phyloP scores from a whole-genome alignment of 2,888 invertebrate species.

The Scotopteryx bipunctaria region DNA sequence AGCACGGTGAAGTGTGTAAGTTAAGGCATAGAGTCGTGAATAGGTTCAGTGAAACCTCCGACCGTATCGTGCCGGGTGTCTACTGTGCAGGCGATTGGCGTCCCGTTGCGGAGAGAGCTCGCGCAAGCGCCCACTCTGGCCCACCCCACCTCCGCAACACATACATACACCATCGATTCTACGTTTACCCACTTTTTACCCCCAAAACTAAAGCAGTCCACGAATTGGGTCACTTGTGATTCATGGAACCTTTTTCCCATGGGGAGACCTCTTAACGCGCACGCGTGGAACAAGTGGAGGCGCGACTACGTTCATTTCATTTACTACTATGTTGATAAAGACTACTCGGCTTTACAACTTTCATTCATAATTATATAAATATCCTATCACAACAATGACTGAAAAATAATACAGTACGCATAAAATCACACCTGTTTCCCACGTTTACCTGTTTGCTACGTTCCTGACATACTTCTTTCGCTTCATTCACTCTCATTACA shows the following conservation, averaged over 20 bases:
- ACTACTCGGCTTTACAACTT: no score
- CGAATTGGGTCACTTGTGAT: slow-evolving; percentile 50
- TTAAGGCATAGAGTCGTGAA: background rate
- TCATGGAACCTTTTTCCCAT: slow-evolving; percentile 28
- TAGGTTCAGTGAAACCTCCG: slow-evolving; percentile 30
- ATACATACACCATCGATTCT: slow-evolving; percentile 62
- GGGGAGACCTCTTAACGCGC: no score
- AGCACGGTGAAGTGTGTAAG: background rate
- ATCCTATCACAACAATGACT: no score
- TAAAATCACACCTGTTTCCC: no score
- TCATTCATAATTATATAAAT: no score
- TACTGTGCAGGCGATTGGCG: slow-evolving; percentile 20
- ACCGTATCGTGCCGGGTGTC: slow-evolving; percentile 40
- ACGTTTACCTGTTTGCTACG: no score
- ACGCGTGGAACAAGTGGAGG: no score
- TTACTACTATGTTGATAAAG: no score
- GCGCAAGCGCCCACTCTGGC: slow-evolving; percentile 49
- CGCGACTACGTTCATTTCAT: no score
- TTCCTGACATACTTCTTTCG: no score
- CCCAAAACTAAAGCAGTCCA: slow-evolving; percentile 49
- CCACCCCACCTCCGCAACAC: slow-evolving; percentile 44
- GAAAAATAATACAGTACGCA: no score
- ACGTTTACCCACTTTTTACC: slow-evolving; percentile 56
- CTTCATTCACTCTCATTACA: no score
- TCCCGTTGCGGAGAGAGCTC: slow-evolving; percentile 48